Evolutionary conservation across 2,888 invertebrate genomes (phyloP), one percentile per base, ranked within the genome.

Genomic region (Drosophila hamatofila): DNA sequence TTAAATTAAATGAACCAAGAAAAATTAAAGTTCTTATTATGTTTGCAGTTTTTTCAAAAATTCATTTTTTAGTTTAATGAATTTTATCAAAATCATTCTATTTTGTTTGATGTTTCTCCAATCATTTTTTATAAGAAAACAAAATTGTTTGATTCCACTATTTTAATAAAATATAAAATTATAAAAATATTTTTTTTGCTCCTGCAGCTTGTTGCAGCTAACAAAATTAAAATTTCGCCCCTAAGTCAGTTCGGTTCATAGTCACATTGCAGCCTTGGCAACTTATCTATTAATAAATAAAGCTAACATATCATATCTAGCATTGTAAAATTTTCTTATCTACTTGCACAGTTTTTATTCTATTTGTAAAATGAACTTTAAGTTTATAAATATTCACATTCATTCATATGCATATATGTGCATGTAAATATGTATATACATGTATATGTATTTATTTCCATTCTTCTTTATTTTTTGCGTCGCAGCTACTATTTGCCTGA

Each of bases 311-410:
- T 41, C 25, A 62, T 41, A 35, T 73, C 59, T 54, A 11, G 11
- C 18, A 52, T 37, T 57, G 25, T 54, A 33, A 9, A 67, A 37
- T n/a, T 14, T 56, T 27, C 41, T 57, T 74, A 74, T 69, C 64
- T 59, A 39, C 11, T 46, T 27, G 18, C 39, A 27, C 30, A 64
- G 63, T 23, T 6, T 21, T 51, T 51, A n/a, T 30, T 14, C n/a
- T 42, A 16, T 2, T 46, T 2, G 21, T 35, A 6, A 11, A 51
- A 12, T 11, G 7, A 49, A 49, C 30, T 49, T 49, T 52, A 37
- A 25, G n/a, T 35, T n/a, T 35, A 14, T 27, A 39, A n/a, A 54
- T 25, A 54, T 37, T 12, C 11, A 54, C n/a, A 54, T 37, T 12
- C 11, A 42, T 59, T 6, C 11, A 27, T 3, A 48, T n/a, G 16